Evolutionary conservation across 2,797 vertebrate species (phyloP).

Genomic region (Lycodopsis pacificus): DNA sequence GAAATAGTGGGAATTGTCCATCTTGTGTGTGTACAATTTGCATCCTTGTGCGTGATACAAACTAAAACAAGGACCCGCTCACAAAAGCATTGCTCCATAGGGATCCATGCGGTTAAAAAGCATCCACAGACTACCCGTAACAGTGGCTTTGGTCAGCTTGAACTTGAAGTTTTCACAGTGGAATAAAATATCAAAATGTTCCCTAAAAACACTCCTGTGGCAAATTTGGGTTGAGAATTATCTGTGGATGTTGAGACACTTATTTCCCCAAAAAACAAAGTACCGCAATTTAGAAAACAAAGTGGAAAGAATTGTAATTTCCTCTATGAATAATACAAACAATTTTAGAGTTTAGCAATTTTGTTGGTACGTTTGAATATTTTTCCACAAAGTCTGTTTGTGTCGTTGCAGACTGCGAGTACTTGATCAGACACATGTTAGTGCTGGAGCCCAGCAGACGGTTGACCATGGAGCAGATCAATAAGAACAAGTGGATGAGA

Average conservation of each 20-base stretch:
- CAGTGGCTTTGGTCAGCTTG: neutral
- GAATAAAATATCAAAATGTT: neutral
- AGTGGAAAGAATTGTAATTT: neutral
- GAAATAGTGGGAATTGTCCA: too few relatives aligned
- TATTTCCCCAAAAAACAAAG: neutral
- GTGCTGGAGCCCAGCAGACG: constrained; percentile 95
- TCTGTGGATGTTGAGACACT: neutral
- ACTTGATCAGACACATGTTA: constrained; percentile 98
- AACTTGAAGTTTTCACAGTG: neutral
- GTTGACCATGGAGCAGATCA: constrained; percentile 98
- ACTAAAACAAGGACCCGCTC: neutral
- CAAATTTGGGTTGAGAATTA: neutral
- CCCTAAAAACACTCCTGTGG: neutral
- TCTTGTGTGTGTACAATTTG: neutral
- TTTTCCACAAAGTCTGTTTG: constrained; percentile 9
- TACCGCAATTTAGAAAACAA: neutral
- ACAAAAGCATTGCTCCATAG: neutral
- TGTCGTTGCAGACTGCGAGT: constrained; percentile 92
- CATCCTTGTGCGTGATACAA: neutral
- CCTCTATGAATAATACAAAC: neutral
- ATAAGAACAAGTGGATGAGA: constrained; percentile 99
- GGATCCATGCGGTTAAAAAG: neutral
- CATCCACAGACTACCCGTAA: neutral
- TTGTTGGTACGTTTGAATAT: neutral
- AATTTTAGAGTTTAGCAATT: too few relatives aligned